A percentile compares a stretch with the other conserved stretches of the same genome.
Conservation (phyloP, 2,888 invertebrate species). For the Conops quadrifasciatus region DNA sequence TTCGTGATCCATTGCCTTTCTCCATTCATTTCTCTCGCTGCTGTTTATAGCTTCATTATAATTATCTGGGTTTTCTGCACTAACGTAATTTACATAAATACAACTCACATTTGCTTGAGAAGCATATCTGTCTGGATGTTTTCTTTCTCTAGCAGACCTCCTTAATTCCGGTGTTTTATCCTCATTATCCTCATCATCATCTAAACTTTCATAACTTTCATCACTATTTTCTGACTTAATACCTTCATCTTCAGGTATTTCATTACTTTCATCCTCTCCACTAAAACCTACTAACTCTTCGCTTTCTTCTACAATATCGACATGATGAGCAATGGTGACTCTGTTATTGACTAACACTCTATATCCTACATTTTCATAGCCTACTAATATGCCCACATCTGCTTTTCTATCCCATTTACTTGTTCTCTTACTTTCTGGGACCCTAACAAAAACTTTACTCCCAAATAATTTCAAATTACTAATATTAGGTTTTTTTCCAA, state of each 20-base stretch:
- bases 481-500: conserved; percentile 29
- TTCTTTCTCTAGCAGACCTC: too few species aligned
- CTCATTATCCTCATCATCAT: conserved; percentile 42
- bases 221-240: conserved; percentile 34
- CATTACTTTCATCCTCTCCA: conserved; percentile 24
- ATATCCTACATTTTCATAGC: background rate
- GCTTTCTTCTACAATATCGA: conserved; percentile 48
- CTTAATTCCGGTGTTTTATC: too few species aligned
- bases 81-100: conserved; percentile 49
- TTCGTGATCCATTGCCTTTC: conserved; percentile 51
- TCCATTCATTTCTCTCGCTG: conserved; percentile 44
- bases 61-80: conserved; percentile 48
- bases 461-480: conserved; percentile 28
- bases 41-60: conserved; percentile 52
- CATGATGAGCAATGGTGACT: conserved; percentile 47
- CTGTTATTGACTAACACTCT: conserved; percentile 20
- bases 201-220: conserved; percentile 39
- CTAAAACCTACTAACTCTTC: conserved; percentile 42
- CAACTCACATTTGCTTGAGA: background rate
- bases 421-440: conserved; percentile 2
- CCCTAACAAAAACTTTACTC: conserved; percentile 30
- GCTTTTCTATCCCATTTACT: conserved; percentile 14
- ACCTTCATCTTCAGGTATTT: conserved; percentile 31
- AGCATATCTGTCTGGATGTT: too few species aligned
- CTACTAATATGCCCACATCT: background rate